phyloP scores from a whole-genome alignment of 2,888 invertebrate species.

The Ametastegia equiseti region DNA sequence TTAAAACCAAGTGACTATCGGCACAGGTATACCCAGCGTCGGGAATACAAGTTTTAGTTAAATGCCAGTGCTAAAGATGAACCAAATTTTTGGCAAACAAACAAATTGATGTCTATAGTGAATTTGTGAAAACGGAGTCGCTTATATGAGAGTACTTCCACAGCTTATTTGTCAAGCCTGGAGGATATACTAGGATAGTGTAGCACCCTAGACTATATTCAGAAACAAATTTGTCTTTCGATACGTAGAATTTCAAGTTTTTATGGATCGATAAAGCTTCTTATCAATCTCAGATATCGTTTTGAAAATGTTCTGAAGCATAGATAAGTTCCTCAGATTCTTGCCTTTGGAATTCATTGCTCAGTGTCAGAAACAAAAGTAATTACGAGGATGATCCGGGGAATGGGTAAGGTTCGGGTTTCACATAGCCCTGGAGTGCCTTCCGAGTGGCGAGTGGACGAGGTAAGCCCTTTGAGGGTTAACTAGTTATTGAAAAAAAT shows the following conservation, averaged over 20 bases:
- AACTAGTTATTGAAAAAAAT: slow-evolving; percentile 38
- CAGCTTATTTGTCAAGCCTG: not conserved
- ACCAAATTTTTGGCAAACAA: not conserved
- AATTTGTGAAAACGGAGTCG: not conserved
- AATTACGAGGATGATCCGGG: not conserved
- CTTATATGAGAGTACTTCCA: not conserved
- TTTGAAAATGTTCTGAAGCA: not conserved
- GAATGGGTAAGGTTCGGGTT: not conserved
- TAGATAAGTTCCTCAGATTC: not conserved
- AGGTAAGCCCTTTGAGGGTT: slow-evolving; percentile 24
- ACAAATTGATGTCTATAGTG: not conserved
- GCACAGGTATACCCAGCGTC: not conserved
- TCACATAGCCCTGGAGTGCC: not conserved
- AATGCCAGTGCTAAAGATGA: not conserved
- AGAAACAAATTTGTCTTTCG: not conserved
- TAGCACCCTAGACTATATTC: not conserved
- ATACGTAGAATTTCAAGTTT: not conserved
- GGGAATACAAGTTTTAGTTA: no score
- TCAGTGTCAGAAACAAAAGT: not conserved
- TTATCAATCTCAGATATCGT: not conserved
- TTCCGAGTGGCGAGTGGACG: not conserved
- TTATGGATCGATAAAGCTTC: not conserved
- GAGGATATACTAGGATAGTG: not conserved
- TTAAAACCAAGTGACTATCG: no score
- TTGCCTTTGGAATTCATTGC: not conserved